Percentiles rank a stretch among this genome's conserved stretches.
phyloP scores from a whole-genome alignment of 2,888 invertebrate species.

The Lithophane leautieri region DNA sequence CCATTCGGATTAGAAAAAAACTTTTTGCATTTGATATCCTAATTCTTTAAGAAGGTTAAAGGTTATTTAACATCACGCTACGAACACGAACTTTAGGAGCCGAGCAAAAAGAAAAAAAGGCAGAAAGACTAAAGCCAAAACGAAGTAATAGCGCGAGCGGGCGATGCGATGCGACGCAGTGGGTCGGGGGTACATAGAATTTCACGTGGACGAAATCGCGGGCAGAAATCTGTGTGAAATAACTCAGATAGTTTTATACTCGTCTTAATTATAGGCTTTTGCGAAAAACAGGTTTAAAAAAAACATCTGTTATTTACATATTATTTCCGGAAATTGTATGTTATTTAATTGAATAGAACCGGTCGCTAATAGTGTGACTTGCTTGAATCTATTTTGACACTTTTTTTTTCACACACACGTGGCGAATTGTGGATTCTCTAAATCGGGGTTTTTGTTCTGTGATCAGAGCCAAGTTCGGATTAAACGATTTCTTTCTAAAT shows the following conservation, averaged over 20 bases:
- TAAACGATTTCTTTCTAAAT: slow-evolving; percentile 3
- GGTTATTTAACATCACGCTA: not conserved
- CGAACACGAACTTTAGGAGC: too few relatives aligned
- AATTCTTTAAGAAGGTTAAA: not conserved
- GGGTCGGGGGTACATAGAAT: too few relatives aligned
- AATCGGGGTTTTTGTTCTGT: not conserved
- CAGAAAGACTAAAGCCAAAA: too few relatives aligned
- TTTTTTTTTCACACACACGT: not conserved
- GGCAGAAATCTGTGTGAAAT: not conserved
- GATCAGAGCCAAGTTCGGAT: slow-evolving; percentile 3
- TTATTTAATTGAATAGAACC: slow-evolving; percentile 12
- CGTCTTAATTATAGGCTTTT: not conserved
- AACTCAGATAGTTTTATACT: not conserved
- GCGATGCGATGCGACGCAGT: too few relatives aligned
- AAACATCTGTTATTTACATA: slow-evolving; percentile 17
- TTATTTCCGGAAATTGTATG: slow-evolving; percentile 17
- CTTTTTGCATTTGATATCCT: not conserved
- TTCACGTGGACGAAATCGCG: too few relatives aligned
- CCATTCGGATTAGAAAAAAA: not conserved
- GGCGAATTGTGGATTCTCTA: not conserved
- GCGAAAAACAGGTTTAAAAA: slow-evolving; percentile 8
- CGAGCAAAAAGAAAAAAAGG: too few relatives aligned
- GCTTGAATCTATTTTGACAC: slow-evolving; percentile 24
- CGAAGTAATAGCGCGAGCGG: not conserved
- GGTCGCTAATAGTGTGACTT: slow-evolving; percentile 23